Conservation (phyloP, 2,113 vertebrate species). For the Romanogobio albipinnatus region DNA sequence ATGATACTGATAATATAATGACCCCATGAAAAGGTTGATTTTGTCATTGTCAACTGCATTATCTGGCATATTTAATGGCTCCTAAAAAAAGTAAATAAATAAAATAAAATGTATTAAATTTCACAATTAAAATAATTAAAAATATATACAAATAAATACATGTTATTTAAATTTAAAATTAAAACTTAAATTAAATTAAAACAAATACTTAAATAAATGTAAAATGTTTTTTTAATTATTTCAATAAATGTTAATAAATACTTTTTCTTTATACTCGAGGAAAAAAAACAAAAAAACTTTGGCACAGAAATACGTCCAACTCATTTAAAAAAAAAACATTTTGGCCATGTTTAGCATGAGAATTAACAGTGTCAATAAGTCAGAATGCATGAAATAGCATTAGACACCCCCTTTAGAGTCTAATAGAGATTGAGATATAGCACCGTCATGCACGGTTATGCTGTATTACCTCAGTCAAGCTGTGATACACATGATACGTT, state of each 20-base stretch:
- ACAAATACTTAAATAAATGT: neutral
- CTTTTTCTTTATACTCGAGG: no score
- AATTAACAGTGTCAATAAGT: no score
- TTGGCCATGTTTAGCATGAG: no score
- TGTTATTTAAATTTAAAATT: no score
- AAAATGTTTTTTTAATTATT: neutral
- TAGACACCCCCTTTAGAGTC: neutral
- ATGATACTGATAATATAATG: neutral
- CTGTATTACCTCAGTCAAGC: neutral
- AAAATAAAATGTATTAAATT: no score
- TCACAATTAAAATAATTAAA: no score
- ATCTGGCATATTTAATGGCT: neutral
- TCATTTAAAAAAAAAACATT: no score
- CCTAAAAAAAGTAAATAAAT: neutral
- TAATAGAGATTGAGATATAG: neutral
- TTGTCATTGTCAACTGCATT: neutral
- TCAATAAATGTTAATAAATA: neutral
- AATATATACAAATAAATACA: no score
- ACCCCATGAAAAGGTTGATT: neutral
- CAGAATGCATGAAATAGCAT: no score
- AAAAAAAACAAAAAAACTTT: no score
- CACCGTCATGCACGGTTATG: neutral
- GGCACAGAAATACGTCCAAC: no score
- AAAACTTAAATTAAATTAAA: no score
- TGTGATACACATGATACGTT: neutral